Base-by-base conservation (phyloP, 2,888 invertebrate species). In the Penaeus monodon region DNA sequence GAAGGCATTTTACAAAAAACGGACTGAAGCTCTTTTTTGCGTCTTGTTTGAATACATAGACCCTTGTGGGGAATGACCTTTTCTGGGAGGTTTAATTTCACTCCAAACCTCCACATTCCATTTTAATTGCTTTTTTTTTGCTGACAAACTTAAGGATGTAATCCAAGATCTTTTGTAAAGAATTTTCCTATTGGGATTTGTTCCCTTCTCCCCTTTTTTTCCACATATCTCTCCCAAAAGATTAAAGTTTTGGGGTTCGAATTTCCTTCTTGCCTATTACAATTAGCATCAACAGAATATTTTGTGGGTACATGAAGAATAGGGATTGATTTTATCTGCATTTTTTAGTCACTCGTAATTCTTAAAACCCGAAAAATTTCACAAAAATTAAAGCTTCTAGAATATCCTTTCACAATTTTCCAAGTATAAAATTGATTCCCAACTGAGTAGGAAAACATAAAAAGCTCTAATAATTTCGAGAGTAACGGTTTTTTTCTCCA, bases 81-180 rank as follows among this genome's bases (percentile, higher is more conserved):
- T 65, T 44, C 38, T 14, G 86, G 83, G 44, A 87, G 63, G 29
- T 29, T n/a, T 78, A 4, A 79, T 33, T 44, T 87, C 86, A 79
- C 73, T 83, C 86, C 86, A 87, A 7, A 63, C 83, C 73, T 87
- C 86, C 86, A 87, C 73, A 87, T 38, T 49, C 74, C 79, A 87
- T 83, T 33, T n/a, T 74, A 57, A 87, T 49, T 24, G 78, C 78
- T 33, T 78, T 44, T 73, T 49, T 83, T 87, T 6, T 83, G 49
- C 70, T 74, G 78, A 77, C 86, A 87, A 2, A 87, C 29, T 49
- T 49, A 24, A 82, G 22, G 24, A 33, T 24, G 83, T 44, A 64
- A 49, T 83, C 22, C 57, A 20, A 66, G 24, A 65, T 70, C 79
- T 79, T 33, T 33, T 10, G 44, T 80, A n/a, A 65, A 73, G 12